These are phyloP conservation scores for Eucidaris tribuloides DNA, from an alignment of 35 echinoderm and acorn worm genomes.

Conservation along the genomic window DNA sequence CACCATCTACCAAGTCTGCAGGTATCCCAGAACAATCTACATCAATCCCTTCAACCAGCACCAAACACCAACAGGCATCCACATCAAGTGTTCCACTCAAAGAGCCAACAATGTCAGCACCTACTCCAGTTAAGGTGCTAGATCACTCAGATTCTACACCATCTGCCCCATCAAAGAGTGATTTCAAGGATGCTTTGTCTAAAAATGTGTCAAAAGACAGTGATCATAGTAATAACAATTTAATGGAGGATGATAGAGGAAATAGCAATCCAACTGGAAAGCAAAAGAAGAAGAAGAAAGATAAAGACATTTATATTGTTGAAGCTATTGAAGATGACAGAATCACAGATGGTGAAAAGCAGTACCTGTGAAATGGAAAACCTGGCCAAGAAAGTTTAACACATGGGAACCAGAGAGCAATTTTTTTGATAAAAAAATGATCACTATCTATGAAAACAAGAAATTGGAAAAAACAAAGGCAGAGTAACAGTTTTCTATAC, in stretches of 20 bases:
- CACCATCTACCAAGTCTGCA: background rate
- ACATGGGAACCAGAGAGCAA: conserved; percentile 22
- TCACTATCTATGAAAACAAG: background rate
- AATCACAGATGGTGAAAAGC: background rate
- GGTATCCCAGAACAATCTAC: background rate
- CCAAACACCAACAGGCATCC: background rate
- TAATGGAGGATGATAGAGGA: too few species aligned
- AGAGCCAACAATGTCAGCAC: background rate
- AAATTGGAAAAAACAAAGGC: too few species aligned
- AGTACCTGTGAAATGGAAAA: conserved; percentile 21
- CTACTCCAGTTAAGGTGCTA: too few species aligned
- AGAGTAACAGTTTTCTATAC: too few species aligned
- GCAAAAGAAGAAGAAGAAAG: background rate
- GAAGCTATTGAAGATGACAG: background rate
- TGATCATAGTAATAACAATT: too few species aligned
- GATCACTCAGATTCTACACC: background rate
- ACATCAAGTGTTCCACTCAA: background rate
- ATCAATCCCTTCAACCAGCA: background rate
- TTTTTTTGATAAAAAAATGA: conserved; percentile 2
- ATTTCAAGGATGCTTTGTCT: too few species aligned
- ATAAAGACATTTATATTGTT: background rate
- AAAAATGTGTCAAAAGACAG: too few species aligned
- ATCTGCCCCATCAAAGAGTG: background rate
- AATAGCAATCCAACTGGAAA: too few species aligned
- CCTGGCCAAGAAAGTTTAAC: conserved; percentile 1